phyloP scores from a whole-genome alignment of 2,888 invertebrate genomes.

The Abscondita cerata region DNA sequence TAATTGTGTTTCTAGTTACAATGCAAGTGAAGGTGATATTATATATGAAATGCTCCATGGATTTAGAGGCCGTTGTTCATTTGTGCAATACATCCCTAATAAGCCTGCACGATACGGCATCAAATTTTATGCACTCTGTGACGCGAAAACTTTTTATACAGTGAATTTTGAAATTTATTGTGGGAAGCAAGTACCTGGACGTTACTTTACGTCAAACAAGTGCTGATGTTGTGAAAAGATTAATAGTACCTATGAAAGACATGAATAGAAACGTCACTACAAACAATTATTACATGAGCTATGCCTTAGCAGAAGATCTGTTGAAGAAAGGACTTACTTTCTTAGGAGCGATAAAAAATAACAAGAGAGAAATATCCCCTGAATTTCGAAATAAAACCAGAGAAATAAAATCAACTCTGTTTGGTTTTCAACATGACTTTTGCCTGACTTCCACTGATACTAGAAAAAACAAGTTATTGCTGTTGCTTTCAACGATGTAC shows the following conservation, averaged over 20 bases:
- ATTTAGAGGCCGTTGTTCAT: not conserved
- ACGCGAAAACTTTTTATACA: slow-evolving; percentile 32
- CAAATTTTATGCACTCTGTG: slow-evolving; percentile 32
- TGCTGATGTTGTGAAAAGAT: slow-evolving; percentile 24
- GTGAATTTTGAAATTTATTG: slow-evolving; percentile 42
- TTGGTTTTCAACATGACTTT: no score
- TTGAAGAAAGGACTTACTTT: slow-evolving; percentile 18
- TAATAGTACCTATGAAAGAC: slow-evolving; percentile 30
- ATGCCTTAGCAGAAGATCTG: not conserved
- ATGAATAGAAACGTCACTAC: slow-evolving; percentile 39
- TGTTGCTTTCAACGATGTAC: no score
- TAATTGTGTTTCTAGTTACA: not conserved
- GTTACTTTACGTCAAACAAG: slow-evolving; percentile 28
- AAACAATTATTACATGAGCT: slow-evolving; percentile 29
- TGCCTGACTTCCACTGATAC: no score
- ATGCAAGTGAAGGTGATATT: not conserved
- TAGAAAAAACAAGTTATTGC: no score
- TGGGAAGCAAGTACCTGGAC: slow-evolving; percentile 38
- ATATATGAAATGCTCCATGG: not conserved
- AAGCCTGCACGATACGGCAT: slow-evolving; percentile 24
- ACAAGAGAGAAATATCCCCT: no score
- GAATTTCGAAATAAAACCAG: no score
- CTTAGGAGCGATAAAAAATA: slow-evolving; percentile 28
- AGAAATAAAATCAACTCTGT: no score
- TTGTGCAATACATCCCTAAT: slow-evolving; percentile 37